Evolutionary conservation across 2,888 invertebrate species (phyloP).

Genomic region (Athrips mouffetella): DNA sequence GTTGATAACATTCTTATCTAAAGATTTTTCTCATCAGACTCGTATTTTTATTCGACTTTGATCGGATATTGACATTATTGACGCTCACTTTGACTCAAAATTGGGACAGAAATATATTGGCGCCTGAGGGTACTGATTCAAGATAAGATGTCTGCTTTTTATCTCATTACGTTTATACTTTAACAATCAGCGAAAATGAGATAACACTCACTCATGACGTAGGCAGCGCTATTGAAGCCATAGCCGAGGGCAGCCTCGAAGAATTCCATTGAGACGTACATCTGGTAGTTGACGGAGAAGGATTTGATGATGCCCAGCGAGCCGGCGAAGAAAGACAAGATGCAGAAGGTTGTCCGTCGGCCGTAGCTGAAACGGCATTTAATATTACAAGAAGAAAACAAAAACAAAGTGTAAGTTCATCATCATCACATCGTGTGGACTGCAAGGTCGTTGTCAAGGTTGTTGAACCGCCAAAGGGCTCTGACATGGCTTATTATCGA

Average conservation of each 20-base stretch:
- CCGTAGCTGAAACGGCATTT: constrained; percentile 73
- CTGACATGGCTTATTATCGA: no score
- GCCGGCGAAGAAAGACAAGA: constrained; percentile 66
- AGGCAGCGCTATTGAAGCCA: constrained; percentile 77
- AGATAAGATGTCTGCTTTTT: neutral
- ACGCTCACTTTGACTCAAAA: neutral
- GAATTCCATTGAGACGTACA: constrained; percentile 78
- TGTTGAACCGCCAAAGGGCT: no score
- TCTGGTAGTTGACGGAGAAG: constrained; percentile 72
- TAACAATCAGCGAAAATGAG: neutral
- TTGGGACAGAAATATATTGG: neutral
- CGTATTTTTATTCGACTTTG: no score
- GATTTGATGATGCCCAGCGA: constrained; percentile 73
- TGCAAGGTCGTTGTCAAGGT: no score
- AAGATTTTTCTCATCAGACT: no score
- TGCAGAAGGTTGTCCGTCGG: constrained; percentile 73
- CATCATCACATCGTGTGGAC: no score
- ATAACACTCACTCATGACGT: constrained; percentile 54
- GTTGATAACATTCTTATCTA: no score
- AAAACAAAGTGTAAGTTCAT: no score
- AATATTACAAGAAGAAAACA: no score
- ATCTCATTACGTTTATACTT: neutral
- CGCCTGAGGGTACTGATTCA: neutral
- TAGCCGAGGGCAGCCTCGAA: constrained; percentile 76
- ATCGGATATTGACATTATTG: no score